phyloP scores from a whole-genome alignment of 2,888 invertebrate species.

The Standfussiana lucernea region DNA sequence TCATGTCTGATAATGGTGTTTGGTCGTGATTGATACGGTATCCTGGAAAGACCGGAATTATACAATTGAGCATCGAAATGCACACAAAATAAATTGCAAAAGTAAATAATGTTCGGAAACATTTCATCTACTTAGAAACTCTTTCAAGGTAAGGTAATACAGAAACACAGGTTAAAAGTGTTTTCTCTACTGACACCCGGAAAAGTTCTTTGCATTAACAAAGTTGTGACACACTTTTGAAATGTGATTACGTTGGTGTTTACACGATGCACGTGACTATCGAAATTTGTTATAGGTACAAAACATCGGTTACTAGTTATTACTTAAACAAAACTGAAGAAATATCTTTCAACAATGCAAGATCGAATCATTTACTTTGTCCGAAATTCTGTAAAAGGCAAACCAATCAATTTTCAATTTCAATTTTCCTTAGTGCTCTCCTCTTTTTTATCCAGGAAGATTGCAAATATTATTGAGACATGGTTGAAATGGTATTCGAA shows the following conservation, averaged over 20 bases:
- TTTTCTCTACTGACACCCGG: conserved; percentile 26
- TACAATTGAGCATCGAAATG: background rate
- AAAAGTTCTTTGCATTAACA: conserved; percentile 36
- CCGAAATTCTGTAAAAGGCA: background rate
- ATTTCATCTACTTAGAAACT: background rate
- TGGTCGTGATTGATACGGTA: conserved; percentile 1
- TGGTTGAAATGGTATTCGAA: background rate
- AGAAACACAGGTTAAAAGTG: conserved; percentile 12
- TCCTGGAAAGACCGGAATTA: conserved; percentile 8
- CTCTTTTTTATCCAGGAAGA: background rate
- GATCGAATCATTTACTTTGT: background rate
- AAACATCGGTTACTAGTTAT: background rate
- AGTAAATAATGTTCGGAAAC: background rate
- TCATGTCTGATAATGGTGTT: background rate
- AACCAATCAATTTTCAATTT: background rate
- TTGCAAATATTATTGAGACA: background rate
- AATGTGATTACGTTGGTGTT: conserved; percentile 5
- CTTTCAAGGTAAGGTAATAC: background rate
- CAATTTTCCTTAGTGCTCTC: background rate
- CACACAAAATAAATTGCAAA: background rate
- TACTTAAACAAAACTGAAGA: background rate
- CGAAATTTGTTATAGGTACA: background rate
- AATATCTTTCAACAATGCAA: background rate
- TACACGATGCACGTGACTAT: conserved; percentile 20
- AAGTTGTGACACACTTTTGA: conserved; percentile 47